Conservation (phyloP, 2,888 invertebrate species). For the Eilema griseolum region DNA sequence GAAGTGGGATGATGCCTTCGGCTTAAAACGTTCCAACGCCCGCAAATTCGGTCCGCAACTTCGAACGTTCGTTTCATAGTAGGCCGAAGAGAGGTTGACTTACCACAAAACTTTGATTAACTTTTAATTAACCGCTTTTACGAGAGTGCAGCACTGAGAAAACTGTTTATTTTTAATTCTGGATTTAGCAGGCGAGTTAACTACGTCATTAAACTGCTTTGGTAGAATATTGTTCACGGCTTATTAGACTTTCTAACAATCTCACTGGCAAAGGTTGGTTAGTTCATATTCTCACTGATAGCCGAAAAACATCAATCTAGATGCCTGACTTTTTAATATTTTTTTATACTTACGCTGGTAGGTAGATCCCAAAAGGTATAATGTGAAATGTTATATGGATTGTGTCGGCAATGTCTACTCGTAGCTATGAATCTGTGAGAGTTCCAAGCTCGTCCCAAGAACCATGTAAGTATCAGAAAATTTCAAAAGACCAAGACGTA, state of each 20-base stretch:
- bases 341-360: too few species aligned
- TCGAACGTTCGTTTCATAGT: background rate
- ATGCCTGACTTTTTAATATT: too few species aligned
- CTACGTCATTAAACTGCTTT: background rate
- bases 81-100: background rate
- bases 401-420: too few species aligned
- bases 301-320: too few species aligned
- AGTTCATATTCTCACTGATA: background rate
- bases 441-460: too few species aligned
- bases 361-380: too few species aligned
- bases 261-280: background rate
- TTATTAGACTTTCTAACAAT: background rate
- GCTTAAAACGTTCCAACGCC: too few species aligned
- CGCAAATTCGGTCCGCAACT: background rate
- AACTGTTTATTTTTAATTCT: conserved; percentile 18
- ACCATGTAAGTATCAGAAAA: too few species aligned
- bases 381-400: too few species aligned
- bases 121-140: conserved; percentile 25
- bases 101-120: conserved; percentile 7
- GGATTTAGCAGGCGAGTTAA: conserved; percentile 7
- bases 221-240: background rate
- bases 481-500: too few species aligned
- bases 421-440: too few species aligned
- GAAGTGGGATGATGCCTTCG: too few species aligned
- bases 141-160: conserved; percentile 2